Evolutionary conservation across 2,113 vertebrate genomes (phyloP).

Genomic region (Neodon shergylaensis): DNA sequence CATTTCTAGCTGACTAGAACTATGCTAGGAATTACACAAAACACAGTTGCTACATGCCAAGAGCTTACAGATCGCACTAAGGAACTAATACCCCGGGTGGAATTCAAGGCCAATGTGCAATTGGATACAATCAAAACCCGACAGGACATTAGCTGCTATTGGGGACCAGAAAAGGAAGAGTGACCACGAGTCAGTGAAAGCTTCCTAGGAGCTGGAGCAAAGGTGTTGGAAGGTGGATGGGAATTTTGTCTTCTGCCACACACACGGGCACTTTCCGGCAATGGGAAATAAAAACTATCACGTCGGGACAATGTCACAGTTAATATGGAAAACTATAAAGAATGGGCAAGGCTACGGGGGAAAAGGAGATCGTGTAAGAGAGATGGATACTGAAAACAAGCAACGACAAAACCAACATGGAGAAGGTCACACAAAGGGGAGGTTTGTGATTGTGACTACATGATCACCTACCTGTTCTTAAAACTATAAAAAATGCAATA

Average conservation of each 20-base stretch:
- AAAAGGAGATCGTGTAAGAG: not conserved
- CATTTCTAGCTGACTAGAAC: not conserved
- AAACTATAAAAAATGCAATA: not conserved
- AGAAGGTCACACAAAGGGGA: not conserved
- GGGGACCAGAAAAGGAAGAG: constrained; percentile 4
- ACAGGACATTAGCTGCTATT: not conserved
- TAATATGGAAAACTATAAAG: not conserved
- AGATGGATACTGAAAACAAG: not conserved
- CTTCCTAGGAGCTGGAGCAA: not conserved
- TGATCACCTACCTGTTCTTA: not conserved
- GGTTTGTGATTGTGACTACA: not conserved
- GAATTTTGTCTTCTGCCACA: not conserved
- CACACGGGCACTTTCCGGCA: not conserved
- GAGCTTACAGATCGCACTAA: not conserved
- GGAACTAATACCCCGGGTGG: not conserved
- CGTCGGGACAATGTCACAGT: not conserved
- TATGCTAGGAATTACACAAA: not conserved
- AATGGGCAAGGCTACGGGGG: not conserved
- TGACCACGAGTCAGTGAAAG: not conserved
- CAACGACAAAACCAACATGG: not conserved
- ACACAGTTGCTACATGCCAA: not conserved
- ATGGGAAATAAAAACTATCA: not conserved
- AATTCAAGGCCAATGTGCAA: constrained; percentile 41
- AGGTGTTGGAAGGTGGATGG: not conserved
- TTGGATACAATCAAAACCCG: not conserved